Evolutionary conservation across 1,140 invertebrate species (phyloP).

Genomic region (Caenorhabditis remanei): DNA sequence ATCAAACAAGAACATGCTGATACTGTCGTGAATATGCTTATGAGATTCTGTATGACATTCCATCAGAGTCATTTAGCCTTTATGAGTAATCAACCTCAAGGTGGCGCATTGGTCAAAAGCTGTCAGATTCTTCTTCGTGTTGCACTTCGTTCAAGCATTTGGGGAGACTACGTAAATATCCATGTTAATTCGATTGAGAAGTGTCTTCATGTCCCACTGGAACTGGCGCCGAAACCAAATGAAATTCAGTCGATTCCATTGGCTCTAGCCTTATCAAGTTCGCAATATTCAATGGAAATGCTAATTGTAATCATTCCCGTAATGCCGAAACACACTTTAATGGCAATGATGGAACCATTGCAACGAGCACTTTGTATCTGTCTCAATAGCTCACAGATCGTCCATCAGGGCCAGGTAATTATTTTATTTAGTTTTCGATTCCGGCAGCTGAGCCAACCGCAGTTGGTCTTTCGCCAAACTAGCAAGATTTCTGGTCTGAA

Average conservation of each 20-base stretch:
- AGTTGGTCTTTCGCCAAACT: no score
- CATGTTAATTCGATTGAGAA: slow-evolving; percentile 65
- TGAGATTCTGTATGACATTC: slow-evolving; percentile 50
- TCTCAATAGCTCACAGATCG: slow-evolving; percentile 43
- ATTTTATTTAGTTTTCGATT: no score
- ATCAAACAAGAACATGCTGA: slow-evolving; percentile 49
- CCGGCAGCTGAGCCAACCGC: no score
- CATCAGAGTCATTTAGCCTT: background rate
- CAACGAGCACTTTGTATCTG: slow-evolving; percentile 67
- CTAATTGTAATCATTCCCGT: slow-evolving; percentile 56
- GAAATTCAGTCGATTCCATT: slow-evolving; percentile 45
- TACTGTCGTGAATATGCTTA: slow-evolving; percentile 51
- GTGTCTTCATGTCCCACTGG: slow-evolving; percentile 62
- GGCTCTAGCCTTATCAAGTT: slow-evolving; percentile 3
- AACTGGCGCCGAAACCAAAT: slow-evolving; percentile 31
- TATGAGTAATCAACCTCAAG: background rate
- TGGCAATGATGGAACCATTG: slow-evolving; percentile 65
- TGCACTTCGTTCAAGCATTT: slow-evolving; percentile 71
- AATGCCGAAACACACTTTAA: slow-evolving; percentile 58
- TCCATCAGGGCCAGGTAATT: no score
- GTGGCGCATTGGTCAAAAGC: slow-evolving; percentile 28
- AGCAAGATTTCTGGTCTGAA: no score
- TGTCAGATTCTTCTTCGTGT: slow-evolving; percentile 63
- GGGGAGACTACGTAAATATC: slow-evolving; percentile 70
- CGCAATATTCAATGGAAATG: slow-evolving; percentile 54